Evolutionary conservation across 2,797 vertebrate genomes (phyloP), one percentile per base, ranked within the genome.

Genomic region (Pangasius mekongensis): DNA sequence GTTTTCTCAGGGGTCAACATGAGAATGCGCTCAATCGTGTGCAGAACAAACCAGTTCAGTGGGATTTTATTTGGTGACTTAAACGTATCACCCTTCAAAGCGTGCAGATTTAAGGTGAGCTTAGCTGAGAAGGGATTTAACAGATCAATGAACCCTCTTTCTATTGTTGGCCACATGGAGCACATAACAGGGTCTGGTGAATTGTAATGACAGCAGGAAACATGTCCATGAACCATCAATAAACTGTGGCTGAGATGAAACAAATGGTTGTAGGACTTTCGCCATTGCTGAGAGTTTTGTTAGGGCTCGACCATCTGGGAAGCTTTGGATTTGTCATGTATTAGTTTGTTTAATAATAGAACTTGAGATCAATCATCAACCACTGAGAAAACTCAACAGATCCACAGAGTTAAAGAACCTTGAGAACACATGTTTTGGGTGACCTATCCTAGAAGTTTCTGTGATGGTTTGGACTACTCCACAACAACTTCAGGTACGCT

Each of bases 71-170:
- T 54, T 84, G 52, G 73, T 67, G 69, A 52, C 60, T 90, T 88
- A 85, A 86, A 89, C 71, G 49, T 87, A 88, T 91, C 85, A 84
- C 87, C 69, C 83, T 86, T 89, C 85, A 89, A 66, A 66, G 86
- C 52, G 22, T 80, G 77, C 33, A 76, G 86, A 73, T 83, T 81
- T 73, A 71, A 67, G 87, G 66, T 85, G 82, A 84, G 84, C 52
- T 83, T 88, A 86, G 84, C 81, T 71, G 85, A 71, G 69, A 60
- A 83, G 76, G 83, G 91, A 84, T 88, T 90, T 89, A 76, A 87
- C 64, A 58, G 87, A 90, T 89, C 89, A 90, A 86, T 91, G 91
- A 10, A 1, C 52, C 30, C 27, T 74, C 27, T 80, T 90, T 88
- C 81, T 87, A 54, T 80, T 27, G 43, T 78, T 56, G 66, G 83